phyloP scores from a whole-genome alignment of 2,888 invertebrate species.

The Drosophila prolongata region DNA sequence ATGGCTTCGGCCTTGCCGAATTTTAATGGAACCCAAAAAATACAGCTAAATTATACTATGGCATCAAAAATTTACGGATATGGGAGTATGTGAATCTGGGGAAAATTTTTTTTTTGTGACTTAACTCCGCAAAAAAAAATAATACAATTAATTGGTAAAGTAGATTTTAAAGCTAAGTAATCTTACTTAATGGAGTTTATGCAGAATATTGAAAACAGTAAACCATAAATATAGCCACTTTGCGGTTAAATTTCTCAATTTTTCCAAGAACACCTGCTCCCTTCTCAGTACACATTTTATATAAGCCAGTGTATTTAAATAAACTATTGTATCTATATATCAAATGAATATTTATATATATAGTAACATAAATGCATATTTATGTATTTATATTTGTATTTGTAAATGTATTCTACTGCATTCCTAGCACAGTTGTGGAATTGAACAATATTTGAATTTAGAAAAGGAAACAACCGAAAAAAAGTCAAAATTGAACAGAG shows the following conservation, averaged over 20 bases:
- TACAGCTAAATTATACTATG: background rate
- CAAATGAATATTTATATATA: conserved; percentile 6
- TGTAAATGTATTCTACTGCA: conserved; percentile 70
- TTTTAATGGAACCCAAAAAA: conserved; percentile 24
- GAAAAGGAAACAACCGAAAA: conserved; percentile 31
- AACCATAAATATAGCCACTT: too few relatives aligned
- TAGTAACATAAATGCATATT: conserved; percentile 5
- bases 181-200: too few relatives aligned
- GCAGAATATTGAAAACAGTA: too few relatives aligned
- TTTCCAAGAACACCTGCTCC: background rate
- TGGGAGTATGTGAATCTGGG: background rate
- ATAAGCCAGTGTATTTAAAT: background rate
- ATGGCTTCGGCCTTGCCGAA: conserved; percentile 11
- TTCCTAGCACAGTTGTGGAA: conserved; percentile 79
- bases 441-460: conserved; percentile 71
- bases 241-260: too few relatives aligned
- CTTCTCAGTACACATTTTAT: background rate
- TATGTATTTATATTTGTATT: conserved; percentile 31
- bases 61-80: background rate
- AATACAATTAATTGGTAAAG: too few relatives aligned
- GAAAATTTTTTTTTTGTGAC: background rate
- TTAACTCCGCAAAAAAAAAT: too few relatives aligned
- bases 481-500: conserved; percentile 5
- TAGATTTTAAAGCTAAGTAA: too few relatives aligned
- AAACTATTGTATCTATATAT: conserved; percentile 11